Evolutionary conservation across 2,797 vertebrate genomes (phyloP).

Genomic region (Botia almorhae): DNA sequence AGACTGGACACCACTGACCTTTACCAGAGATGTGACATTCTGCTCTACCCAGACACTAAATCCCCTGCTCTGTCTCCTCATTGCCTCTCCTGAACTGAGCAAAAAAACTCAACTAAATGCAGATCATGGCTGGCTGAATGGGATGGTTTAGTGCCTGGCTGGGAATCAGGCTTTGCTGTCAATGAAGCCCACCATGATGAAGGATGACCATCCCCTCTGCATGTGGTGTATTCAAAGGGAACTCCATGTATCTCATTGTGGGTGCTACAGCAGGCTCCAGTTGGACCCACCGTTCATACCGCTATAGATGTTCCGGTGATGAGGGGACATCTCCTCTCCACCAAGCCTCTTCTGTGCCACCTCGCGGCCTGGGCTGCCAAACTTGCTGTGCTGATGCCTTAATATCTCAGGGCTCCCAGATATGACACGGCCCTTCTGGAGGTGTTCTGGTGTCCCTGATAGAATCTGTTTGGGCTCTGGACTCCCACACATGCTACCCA

Average conservation of each 20-base stretch:
- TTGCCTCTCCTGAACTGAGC: constrained; percentile 45
- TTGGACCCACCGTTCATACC: constrained; percentile 88
- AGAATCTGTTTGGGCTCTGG: constrained; percentile 83
- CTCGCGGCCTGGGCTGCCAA: constrained; percentile 80
- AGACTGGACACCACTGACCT: constrained; percentile 63
- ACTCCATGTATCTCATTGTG: constrained; percentile 46
- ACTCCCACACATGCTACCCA: constrained; percentile 68
- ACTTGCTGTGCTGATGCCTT: constrained; percentile 86
- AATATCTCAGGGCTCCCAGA: constrained; percentile 89
- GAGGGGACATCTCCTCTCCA: constrained; percentile 84
- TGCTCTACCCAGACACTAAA: constrained; percentile 53
- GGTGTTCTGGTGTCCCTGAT: constrained; percentile 85
- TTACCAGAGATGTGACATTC: constrained; percentile 50
- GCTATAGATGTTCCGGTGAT: constrained; percentile 93
- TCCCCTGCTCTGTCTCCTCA: constrained; percentile 45
- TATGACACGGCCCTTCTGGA: constrained; percentile 85
- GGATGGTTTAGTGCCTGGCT: constrained; percentile 58
- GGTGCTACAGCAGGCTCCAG: constrained; percentile 62
- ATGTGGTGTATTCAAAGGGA: constrained; percentile 48
- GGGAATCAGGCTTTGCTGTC: constrained; percentile 38
- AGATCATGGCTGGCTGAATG: constrained; percentile 54
- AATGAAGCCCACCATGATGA: constrained; percentile 48
- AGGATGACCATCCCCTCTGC: constrained; percentile 46
- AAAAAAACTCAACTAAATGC: constrained; percentile 54
- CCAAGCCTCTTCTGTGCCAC: constrained; percentile 83